A percentile compares a stretch with the other conserved stretches of the same genome.
phyloP scores from a whole-genome alignment of 2,113 vertebrate species.

The Recurvirostra avosetta region DNA sequence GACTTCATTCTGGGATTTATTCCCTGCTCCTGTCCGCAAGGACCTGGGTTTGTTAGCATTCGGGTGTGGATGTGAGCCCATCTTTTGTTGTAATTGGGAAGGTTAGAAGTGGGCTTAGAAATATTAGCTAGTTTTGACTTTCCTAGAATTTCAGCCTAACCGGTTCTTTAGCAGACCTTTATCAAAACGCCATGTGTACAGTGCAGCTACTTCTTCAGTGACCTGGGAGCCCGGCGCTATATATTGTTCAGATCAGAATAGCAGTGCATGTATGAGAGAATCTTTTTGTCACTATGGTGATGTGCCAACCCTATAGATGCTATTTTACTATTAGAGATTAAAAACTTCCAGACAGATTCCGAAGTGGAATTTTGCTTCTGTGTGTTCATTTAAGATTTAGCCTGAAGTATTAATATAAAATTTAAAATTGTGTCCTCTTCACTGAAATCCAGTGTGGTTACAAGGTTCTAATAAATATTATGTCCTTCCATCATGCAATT shows the following conservation, averaged over 20 bases:
- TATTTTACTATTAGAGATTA: conserved; percentile 61
- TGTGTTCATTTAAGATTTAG: conserved; percentile 72
- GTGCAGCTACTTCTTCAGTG: not conserved
- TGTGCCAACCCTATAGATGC: not conserved
- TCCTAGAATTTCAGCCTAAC: not conserved
- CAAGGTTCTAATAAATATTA: conserved; percentile 85
- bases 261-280: not conserved
- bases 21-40: not conserved
- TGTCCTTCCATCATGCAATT: conserved; percentile 84
- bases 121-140: not conserved
- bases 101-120: not conserved
- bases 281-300: conserved; percentile 56
- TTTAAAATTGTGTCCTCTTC: conserved; percentile 77
- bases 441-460: conserved; percentile 75
- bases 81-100: not conserved
- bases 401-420: conserved; percentile 75
- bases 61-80: not conserved
- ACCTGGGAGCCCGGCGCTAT: not conserved
- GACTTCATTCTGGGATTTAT: not conserved
- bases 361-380: conserved; percentile 62
- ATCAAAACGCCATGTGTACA: rapidly evolving
- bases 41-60: not conserved
- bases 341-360: conserved; percentile 68
- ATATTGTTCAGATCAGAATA: not conserved
- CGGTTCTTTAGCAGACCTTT: not conserved